These are phyloP conservation scores for Meloe dianella DNA, from an alignment of 2,888 invertebrate genomes.

Conservation along the genomic window DNA sequence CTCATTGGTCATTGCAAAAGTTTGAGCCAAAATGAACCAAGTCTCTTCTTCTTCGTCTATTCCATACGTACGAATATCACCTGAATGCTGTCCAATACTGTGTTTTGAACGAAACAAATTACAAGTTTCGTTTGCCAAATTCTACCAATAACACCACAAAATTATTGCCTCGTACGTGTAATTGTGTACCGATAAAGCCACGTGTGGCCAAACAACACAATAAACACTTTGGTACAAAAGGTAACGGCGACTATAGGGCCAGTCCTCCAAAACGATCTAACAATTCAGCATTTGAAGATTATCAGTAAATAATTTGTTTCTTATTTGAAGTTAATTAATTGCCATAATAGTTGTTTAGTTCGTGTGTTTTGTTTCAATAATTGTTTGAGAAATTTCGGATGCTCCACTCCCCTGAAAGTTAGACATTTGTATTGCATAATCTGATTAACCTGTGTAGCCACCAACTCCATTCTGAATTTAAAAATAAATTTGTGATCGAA, in stretches of 20 bases:
- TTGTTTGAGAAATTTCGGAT: not conserved
- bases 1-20: no score
- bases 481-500: slow-evolving; percentile 40
- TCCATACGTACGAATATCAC: no score
- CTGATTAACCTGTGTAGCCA: slow-evolving; percentile 34
- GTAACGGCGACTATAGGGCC: no score
- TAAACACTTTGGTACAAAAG: no score
- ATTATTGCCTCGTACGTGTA: not conserved
- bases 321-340: no score
- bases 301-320: no score
- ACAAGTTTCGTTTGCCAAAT: not conserved
- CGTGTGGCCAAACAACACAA: not conserved
- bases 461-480: slow-evolving; percentile 34
- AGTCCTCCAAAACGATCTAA: no score
- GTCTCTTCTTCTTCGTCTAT: no score
- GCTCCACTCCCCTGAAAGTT: not conserved
- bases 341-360: no score
- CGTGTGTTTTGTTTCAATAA: not conserved
- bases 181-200: not conserved
- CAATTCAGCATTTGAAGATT: no score
- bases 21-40: no score
- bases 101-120: not conserved
- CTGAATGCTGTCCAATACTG: no score
- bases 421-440: slow-evolving; percentile 25
- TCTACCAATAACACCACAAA: not conserved